Percentiles rank a stretch among this genome's conserved stretches.
These are phyloP conservation scores for Arizona elegans DNA, from an alignment of 2,113 vertebrate genomes.

Conservation along the genomic window DNA sequence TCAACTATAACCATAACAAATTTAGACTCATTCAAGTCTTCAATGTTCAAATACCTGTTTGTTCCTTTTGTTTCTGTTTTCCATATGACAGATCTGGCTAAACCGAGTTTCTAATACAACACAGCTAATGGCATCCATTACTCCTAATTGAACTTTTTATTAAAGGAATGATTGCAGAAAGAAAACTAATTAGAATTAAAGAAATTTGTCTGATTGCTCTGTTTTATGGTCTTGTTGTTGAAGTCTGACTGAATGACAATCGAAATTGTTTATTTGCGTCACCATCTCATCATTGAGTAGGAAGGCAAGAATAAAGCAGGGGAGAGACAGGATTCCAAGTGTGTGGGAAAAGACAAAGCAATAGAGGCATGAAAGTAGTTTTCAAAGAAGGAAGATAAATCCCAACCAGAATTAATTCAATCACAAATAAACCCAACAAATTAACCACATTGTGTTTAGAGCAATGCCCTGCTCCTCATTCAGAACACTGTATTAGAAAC, in stretches of 20 bases:
- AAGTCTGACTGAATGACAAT: conserved; percentile 25
- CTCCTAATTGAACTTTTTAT: conserved; percentile 50
- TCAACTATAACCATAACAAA: conserved; percentile 19
- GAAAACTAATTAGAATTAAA: conserved; percentile 54
- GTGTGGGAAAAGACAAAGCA: not conserved
- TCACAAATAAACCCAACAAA: not conserved
- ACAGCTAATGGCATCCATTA: conserved; percentile 27
- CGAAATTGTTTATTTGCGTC: conserved; percentile 18
- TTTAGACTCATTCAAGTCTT: conserved; percentile 31
- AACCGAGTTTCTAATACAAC: not conserved
- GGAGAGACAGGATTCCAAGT: not conserved
- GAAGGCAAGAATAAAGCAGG: conserved; percentile 22
- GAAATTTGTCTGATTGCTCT: conserved; percentile 40
- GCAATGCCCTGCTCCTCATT: not conserved
- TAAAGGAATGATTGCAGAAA: conserved; percentile 47
- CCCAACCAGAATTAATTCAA: not conserved
- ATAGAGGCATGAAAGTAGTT: not conserved
- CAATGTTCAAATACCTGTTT: conserved; percentile 7
- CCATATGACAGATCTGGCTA: conserved; percentile 18
- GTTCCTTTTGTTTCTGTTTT: conserved; percentile 33
- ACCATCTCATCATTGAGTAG: conserved; percentile 27
- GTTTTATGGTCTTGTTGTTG: conserved; percentile 35
- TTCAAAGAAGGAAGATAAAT: not conserved
- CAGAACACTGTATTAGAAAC: not conserved
- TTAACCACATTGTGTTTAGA: not conserved